Percentiles rank a stretch among this genome's conserved stretches.
Conservation (phyloP, 2,113 vertebrate genomes). For the Clarias macrocephalus region DNA sequence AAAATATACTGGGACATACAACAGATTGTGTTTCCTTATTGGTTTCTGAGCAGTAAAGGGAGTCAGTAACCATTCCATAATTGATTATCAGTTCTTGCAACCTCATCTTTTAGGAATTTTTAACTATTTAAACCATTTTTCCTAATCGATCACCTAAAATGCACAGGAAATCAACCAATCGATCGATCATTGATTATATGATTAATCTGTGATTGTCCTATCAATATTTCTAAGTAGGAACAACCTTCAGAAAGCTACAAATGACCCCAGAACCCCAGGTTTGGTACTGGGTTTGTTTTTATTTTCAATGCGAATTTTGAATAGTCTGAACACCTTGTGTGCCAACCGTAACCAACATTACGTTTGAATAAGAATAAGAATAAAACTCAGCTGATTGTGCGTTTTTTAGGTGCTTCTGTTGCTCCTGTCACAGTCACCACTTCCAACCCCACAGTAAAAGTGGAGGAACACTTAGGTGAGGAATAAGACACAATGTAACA, state of each 20-base stretch:
- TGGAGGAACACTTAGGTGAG: conserved; percentile 66
- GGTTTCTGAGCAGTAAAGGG: too few relatives aligned
- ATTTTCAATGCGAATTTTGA: neutral
- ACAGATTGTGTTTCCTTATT: neutral
- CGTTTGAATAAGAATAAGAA: neutral
- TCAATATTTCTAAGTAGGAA: neutral
- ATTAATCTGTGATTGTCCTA: too few relatives aligned
- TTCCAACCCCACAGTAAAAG: conserved; percentile 63
- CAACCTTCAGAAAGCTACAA: neutral
- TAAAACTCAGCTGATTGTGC: neutral
- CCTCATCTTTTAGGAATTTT: too few relatives aligned
- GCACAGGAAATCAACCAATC: too few relatives aligned
- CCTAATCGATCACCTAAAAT: too few relatives aligned
- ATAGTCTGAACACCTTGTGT: neutral
- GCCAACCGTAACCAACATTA: neutral
- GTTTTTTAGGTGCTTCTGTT: conserved; percentile 60
- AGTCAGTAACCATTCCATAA: too few relatives aligned
- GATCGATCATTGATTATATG: too few relatives aligned
- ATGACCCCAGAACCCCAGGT: neutral
- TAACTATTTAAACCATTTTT: too few relatives aligned
- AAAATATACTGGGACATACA: neutral
- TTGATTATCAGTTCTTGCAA: too few relatives aligned
- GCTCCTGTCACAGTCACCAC: conserved; percentile 65
- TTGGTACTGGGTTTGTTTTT: neutral
- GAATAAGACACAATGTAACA: neutral